These are phyloP conservation scores for Pteropus rufus DNA, from an alignment of 2,797 vertebrate genomes.

Conservation along the genomic window DNA sequence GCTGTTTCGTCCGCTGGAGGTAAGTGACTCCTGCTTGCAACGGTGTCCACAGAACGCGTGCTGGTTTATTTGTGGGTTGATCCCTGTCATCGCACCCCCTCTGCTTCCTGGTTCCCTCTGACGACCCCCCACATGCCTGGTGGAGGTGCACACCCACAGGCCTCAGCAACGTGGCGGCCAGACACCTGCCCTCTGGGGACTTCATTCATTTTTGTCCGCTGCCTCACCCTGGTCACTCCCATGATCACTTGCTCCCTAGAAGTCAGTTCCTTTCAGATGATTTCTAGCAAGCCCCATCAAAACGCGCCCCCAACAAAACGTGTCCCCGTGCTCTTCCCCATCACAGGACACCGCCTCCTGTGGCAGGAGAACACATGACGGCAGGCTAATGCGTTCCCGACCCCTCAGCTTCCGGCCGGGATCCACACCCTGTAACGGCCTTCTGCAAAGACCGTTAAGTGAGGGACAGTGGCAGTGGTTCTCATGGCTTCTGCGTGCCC, in stretches of 20 bases:
- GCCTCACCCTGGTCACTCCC: not conserved
- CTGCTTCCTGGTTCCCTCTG: not conserved
- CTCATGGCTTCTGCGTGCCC: not conserved
- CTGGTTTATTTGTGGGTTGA: not conserved
- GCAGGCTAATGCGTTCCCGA: not conserved
- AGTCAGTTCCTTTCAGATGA: not conserved
- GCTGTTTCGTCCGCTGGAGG: not conserved
- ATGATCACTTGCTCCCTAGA: not conserved
- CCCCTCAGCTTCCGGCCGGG: not conserved
- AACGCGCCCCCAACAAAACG: not conserved
- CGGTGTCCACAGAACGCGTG: not conserved
- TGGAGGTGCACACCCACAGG: no score
- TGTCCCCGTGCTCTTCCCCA: not conserved
- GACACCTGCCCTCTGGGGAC: not conserved
- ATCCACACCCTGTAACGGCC: not conserved
- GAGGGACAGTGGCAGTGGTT: not conserved
- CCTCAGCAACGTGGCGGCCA: not conserved
- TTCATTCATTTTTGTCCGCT: no score
- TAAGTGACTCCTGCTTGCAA: not conserved
- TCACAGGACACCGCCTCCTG: not conserved
- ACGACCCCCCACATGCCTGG: no score
- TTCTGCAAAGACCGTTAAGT: not conserved
- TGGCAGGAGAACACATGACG: not conserved
- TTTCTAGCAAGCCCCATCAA: not conserved
- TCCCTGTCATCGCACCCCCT: not conserved